Percentiles rank a stretch among this genome's conserved stretches.
phyloP scores from a whole-genome alignment of 1,140 invertebrate species.

The Proales similis region DNA sequence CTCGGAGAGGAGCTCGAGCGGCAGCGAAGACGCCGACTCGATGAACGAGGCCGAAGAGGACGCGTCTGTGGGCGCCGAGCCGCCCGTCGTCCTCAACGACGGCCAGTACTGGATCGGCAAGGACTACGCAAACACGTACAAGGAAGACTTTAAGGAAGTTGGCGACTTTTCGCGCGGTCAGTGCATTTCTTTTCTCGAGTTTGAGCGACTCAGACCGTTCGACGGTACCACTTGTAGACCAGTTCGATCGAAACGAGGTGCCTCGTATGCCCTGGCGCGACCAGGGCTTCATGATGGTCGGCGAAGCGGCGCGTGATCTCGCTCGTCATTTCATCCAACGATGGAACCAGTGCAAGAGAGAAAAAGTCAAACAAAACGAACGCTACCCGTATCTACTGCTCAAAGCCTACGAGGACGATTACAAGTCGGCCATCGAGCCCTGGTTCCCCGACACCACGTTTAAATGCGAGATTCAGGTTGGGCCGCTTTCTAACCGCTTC shows the following conservation, averaged over 20 bases:
- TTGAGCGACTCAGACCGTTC: too few relatives aligned
- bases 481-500: neutral
- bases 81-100: neutral
- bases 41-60: conserved; percentile 21
- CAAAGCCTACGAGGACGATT: conserved; percentile 58
- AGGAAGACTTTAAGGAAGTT: conserved; percentile 83
- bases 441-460: conserved; percentile 13
- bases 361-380: conserved; percentile 26
- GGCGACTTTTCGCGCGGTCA: conserved; percentile 53
- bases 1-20: conserved; percentile 1
- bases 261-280: conserved; percentile 98
- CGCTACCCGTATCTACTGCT: conserved; percentile 61
- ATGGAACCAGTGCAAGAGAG: conserved; percentile 70
- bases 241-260: conserved; percentile 66
- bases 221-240: conserved; percentile 65
- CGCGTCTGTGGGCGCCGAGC: neutral
- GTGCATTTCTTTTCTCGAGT: too few relatives aligned
- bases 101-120: conserved; percentile 77
- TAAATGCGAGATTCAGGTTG: conserved; percentile 20
- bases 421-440: neutral
- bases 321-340: conserved; percentile 92
- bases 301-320: conserved; percentile 76
- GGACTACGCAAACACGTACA: conserved; percentile 94
- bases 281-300: conserved; percentile 75
- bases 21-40: conserved; percentile 12